Percentiles rank a stretch among this genome's conserved stretches.
Conservation (phyloP, 2,113 vertebrate genomes). For the Tapirus terrestris region DNA sequence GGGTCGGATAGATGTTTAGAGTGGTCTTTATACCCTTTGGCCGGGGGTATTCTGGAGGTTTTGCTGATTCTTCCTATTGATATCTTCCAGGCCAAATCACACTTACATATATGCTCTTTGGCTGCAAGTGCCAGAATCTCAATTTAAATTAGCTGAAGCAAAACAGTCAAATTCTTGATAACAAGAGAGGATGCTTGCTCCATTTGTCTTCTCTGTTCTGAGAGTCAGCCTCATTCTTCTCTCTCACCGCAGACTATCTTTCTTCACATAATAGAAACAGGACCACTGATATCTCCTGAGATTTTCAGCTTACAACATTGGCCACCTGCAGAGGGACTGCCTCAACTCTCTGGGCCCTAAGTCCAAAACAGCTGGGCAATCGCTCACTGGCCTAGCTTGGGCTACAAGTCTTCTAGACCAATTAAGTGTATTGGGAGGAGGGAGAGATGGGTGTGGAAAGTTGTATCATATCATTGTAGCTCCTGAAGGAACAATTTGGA, state of each 20-base stretch:
- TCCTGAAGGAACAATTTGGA: not conserved
- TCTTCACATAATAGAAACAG: not conserved
- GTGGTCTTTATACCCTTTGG: not conserved
- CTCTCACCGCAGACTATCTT: not conserved
- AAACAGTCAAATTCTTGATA: not conserved
- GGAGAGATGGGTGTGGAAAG: not conserved
- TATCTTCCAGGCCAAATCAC: not conserved
- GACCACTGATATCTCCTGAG: not conserved
- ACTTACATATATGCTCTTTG: not conserved
- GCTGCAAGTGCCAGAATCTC: not conserved
- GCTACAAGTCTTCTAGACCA: not conserved
- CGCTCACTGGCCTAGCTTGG: not conserved
- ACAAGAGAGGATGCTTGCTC: not conserved
- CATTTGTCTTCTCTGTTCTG: not conserved
- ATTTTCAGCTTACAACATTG: not conserved
- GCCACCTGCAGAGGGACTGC: not conserved
- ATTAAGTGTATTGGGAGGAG: not conserved
- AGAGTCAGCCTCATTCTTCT: not conserved
- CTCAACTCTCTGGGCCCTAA: not conserved
- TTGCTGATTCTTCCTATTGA: not conserved
- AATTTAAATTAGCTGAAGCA: not conserved
- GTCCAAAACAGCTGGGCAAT: not conserved
- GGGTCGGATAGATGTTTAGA: not conserved
- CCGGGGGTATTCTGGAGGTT: not conserved
- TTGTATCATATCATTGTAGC: not conserved